Base-by-base conservation (phyloP, 2,888 invertebrate species). In the Taphrorychus bicolor region DNA sequence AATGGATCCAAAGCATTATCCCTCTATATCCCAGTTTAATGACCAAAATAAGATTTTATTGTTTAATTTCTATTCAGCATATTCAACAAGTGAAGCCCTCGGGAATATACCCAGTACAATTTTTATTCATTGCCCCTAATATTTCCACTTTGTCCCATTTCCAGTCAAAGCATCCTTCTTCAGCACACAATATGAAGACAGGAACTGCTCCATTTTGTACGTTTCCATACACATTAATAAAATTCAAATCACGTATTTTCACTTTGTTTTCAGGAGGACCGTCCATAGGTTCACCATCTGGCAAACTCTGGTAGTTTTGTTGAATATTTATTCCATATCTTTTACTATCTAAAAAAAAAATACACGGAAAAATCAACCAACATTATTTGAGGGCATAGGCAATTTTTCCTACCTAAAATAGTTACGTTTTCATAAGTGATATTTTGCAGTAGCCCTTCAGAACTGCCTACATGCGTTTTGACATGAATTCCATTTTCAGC, bases 101-200 rank as follows among this genome's bases (percentile, higher is more conserved):
- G 11, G 52, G 52, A 1, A 21, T 11, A 19, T 52, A 52, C 7
- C 52, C 52, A 18, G 52, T 52, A 41, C 59, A 67, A 54, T 69
- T 70, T 4, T 59, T 32, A 1, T 41, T 54, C 23, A 9, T 40
- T 11, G 59, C 60, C 3, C 70, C 71, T 1, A 32, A 54, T 22
- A 72, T 68, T 11, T 41, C 32, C 19, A 71, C 71, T 3, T 51
- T 51, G 5, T 42, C 54, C 68, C 71, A 72, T 32, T 59, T 60
- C 64, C 71, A 73, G 17, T 64, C 59, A 9, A 64, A 65, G 21
- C 73, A 73, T 7, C 66, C 72, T 9, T 61, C 66, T 5, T 56
- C 60, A 5, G 72, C 73, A 59, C 73, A 73, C 17, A 71, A 49
- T 40, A 73, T 68, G 17, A 69, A 71, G 14, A 73, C 68, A 14